These are phyloP conservation scores for Seira sanloemensis DNA, from an alignment of 2,888 invertebrate species.

Conservation along the genomic window DNA sequence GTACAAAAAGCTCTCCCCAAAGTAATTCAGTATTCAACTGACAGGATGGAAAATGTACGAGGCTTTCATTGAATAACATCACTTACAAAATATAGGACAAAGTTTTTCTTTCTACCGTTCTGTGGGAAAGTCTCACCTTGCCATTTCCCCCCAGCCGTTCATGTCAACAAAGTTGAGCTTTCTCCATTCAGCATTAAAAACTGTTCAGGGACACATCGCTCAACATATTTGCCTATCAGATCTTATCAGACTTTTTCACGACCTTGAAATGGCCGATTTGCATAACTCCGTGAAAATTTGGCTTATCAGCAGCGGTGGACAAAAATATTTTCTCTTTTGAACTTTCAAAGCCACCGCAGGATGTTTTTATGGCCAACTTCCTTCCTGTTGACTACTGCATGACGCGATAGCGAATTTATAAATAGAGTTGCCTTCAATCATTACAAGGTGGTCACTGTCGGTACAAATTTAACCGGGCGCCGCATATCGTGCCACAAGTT, in stretches of 20 bases:
- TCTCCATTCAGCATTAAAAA: neutral
- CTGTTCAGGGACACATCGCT: neutral
- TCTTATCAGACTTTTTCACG: neutral
- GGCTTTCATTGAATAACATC: neutral
- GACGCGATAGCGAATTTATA: too few relatives aligned
- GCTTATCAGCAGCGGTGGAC: neutral
- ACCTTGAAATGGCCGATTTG: neutral
- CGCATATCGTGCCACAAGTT: too few relatives aligned
- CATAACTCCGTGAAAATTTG: neutral
- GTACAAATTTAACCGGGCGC: too few relatives aligned
- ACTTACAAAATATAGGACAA: neutral
- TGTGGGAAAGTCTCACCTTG: neutral
- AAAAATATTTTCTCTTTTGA: too few relatives aligned
- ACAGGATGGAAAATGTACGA: neutral
- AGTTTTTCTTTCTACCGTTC: neutral
- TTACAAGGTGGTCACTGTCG: too few relatives aligned
- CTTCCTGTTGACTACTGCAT: too few relatives aligned
- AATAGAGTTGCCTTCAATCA: too few relatives aligned
- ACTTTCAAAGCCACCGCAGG: too few relatives aligned
- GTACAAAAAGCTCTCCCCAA: neutral
- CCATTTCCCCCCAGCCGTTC: too few relatives aligned
- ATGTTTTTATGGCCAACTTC: too few relatives aligned
- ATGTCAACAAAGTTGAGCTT: neutral
- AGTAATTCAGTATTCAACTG: neutral
- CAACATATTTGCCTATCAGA: neutral